Evolutionary conservation across 2,113 vertebrate species (phyloP).

Genomic region (Mugil cephalus): DNA sequence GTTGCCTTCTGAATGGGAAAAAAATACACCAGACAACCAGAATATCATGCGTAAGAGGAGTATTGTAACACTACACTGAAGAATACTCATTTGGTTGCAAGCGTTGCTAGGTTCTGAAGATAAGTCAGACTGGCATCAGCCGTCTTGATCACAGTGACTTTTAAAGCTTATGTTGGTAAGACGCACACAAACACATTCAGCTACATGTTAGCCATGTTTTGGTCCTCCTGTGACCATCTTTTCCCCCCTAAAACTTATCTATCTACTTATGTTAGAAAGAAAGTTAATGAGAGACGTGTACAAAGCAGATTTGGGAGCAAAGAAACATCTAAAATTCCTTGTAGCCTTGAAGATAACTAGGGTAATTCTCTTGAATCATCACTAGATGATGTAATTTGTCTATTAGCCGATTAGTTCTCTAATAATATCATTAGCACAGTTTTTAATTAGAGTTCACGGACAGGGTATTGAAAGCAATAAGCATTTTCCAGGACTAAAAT

Average conservation of each 20-base stretch:
- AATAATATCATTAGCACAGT: neutral
- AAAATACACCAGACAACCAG: slow-evolving; percentile 7
- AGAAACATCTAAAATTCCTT: neutral
- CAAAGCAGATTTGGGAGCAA: neutral
- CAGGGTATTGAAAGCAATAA: neutral
- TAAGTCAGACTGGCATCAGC: neutral
- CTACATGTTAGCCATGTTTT: too few species aligned
- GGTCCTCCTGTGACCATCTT: too few species aligned
- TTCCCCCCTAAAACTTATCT: neutral
- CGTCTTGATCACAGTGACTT: neutral
- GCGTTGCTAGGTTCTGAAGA: neutral
- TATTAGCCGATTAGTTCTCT: neutral
- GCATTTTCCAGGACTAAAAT: neutral
- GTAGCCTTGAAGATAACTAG: neutral
- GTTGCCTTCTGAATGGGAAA: slow-evolving; percentile 16
- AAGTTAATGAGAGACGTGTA: neutral
- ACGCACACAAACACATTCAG: too few species aligned
- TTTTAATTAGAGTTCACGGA: neutral
- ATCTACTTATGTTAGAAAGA: neutral
- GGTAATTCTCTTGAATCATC: neutral
- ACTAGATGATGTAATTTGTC: neutral
- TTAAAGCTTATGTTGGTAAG: neutral
- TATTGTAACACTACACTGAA: slow-evolving; percentile 5
- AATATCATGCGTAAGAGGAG: slow-evolving; percentile 5
- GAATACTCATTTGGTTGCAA: neutral